Percentiles rank a stretch among this genome's conserved stretches.
Conservation (phyloP, 2,888 invertebrate genomes). For the Dicycla oo region DNA sequence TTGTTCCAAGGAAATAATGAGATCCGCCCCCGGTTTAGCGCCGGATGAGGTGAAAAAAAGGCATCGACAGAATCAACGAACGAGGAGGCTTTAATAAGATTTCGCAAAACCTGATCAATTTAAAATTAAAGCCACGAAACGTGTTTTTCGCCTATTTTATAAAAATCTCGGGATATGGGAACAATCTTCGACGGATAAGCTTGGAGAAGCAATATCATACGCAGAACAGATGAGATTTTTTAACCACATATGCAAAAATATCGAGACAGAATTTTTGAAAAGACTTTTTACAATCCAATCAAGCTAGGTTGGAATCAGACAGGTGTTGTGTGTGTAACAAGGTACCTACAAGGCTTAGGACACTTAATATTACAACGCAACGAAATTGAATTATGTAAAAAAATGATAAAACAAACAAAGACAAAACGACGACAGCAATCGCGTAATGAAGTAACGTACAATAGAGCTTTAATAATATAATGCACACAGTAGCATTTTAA, state of each 20-base stretch:
- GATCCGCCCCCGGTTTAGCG: constrained; percentile 76
- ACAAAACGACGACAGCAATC: constrained; percentile 80
- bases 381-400: constrained; percentile 25
- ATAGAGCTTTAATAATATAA: constrained; percentile 88
- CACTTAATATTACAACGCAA: background rate
- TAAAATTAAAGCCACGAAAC: constrained; percentile 91
- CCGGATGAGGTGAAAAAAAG: constrained; percentile 79
- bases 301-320: constrained; percentile 40
- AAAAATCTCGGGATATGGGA: constrained; percentile 88
- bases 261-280: constrained; percentile 56
- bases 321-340: constrained; percentile 10
- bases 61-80: constrained; percentile 76
- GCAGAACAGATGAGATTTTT: constrained; percentile 73
- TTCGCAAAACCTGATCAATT: constrained; percentile 89
- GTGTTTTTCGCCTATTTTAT: constrained; percentile 90
- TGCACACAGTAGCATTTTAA: constrained; percentile 85
- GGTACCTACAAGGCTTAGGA: background rate
- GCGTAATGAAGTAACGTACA: constrained; percentile 87
- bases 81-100: constrained; percentile 86
- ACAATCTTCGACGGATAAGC: constrained; percentile 88
- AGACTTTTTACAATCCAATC: constrained; percentile 59
- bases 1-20: constrained; percentile 82
- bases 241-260: constrained; percentile 69
- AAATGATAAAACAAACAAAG: constrained; percentile 70
- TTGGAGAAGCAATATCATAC: constrained; percentile 75